phyloP scores from a whole-genome alignment of 2,888 invertebrate genomes.

The Drosophila picticornis region DNA sequence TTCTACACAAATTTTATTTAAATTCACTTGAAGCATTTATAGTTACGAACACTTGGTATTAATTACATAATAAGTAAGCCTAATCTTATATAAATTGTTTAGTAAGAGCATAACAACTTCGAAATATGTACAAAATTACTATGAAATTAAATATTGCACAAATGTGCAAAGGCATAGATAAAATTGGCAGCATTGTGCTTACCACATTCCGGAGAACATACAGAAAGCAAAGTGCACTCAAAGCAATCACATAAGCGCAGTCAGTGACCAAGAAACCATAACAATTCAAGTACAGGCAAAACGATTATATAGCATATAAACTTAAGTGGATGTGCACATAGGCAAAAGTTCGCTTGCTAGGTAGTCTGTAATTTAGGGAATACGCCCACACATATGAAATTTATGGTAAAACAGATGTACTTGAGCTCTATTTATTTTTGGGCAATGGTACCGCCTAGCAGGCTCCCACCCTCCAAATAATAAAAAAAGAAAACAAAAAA shows the following conservation, averaged over 20 bases:
- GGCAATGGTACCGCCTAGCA: constrained; percentile 7
- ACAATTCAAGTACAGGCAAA: constrained; percentile 1
- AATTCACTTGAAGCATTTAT: neutral
- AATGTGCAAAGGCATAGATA: neutral
- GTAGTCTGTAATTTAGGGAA: constrained; percentile 49
- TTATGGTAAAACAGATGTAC: constrained; percentile 80
- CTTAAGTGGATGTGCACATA: constrained; percentile 4
- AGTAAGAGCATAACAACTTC: neutral
- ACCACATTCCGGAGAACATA: neutral
- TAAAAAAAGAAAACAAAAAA: neutral
- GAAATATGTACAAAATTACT: neutral
- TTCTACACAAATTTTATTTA: neutral
- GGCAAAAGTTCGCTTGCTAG: constrained; percentile 16
- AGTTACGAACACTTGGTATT: neutral
- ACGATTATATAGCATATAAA: constrained; percentile 12
- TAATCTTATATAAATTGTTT: neutral
- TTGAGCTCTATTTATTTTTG: constrained; percentile 73
- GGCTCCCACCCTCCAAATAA: neutral
- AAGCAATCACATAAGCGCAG: constrained; percentile 27
- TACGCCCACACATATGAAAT: constrained; percentile 60
- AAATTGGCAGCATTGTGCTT: neutral
- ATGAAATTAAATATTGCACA: neutral
- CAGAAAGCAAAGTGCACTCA: constrained; percentile 15
- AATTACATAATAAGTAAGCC: neutral
- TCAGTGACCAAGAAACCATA: constrained; percentile 30